Percentiles rank a stretch among this genome's conserved stretches.
Evolutionary conservation across 2,888 invertebrate species (phyloP).

Genomic region (Cyclophora punctaria): DNA sequence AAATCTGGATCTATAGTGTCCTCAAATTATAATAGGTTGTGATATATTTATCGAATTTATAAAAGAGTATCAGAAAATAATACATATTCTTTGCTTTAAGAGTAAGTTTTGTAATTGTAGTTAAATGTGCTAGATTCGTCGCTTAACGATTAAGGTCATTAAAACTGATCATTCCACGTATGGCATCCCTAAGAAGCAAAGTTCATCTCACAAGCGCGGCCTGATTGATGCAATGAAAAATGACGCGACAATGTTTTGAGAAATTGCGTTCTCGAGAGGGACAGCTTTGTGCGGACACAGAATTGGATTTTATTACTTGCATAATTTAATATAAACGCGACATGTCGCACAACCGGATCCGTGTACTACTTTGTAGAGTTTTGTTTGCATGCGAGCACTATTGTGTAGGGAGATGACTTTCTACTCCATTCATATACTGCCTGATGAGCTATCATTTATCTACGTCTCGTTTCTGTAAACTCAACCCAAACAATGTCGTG

Average conservation of each 20-base stretch:
- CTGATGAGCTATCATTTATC: conserved; percentile 46
- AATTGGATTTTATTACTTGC: conserved; percentile 67
- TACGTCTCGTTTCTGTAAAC: conserved; percentile 52
- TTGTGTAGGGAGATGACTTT: conserved; percentile 58
- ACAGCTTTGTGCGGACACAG: conserved; percentile 45
- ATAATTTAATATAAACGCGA: conserved; percentile 57
- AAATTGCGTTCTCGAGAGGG: conserved; percentile 58
- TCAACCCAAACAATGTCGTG: background rate
- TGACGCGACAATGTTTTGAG: conserved; percentile 72
- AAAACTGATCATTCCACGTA: too few species aligned
- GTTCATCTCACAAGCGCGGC: conserved; percentile 35
- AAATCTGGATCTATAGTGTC: too few species aligned
- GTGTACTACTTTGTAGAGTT: conserved; percentile 43
- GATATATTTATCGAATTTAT: too few species aligned
- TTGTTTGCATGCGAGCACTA: conserved; percentile 29
- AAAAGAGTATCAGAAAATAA: too few species aligned
- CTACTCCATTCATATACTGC: conserved; percentile 32
- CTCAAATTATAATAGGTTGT: too few species aligned
- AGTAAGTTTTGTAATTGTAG: background rate
- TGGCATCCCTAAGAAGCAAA: conserved; percentile 41
- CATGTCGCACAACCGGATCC: conserved; percentile 44
- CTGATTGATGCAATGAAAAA: conserved; percentile 74
- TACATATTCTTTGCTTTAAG: too few species aligned
- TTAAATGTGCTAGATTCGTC: conserved; percentile 3
- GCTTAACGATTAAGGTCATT: too few species aligned